Conservation (phyloP, 2,113 vertebrate species). For the Leptodactylus fuscus region DNA sequence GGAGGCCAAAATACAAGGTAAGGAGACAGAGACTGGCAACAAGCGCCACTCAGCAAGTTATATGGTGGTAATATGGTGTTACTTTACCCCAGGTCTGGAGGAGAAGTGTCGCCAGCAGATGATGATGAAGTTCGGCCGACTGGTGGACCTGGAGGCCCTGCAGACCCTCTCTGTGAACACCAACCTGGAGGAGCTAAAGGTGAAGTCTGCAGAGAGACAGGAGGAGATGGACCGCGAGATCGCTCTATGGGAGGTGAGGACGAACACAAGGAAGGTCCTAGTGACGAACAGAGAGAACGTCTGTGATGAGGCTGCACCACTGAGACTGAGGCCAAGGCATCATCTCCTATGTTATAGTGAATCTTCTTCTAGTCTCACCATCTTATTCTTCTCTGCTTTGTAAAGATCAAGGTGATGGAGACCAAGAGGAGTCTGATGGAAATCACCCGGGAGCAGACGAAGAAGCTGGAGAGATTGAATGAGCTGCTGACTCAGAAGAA, state of each 20-base stretch:
- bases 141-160: slow-evolving; percentile 86
- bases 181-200: slow-evolving; percentile 82
- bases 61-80: background rate
- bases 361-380: background rate
- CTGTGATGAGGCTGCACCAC: too few species aligned
- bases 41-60: too few species aligned
- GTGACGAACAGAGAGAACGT: too few species aligned
- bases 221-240: slow-evolving; percentile 72
- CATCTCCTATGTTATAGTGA: too few species aligned
- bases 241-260: slow-evolving; percentile 82
- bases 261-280: background rate
- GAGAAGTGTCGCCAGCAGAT: slow-evolving; percentile 79
- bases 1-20: slow-evolving; percentile 75
- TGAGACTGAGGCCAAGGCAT: too few species aligned
- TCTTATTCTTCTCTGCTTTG: background rate
- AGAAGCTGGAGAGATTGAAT: slow-evolving; percentile 74
- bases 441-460: slow-evolving; percentile 79
- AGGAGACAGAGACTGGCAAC: slow-evolving; percentile 60
- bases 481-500: slow-evolving; percentile 75
- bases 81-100: slow-evolving; percentile 75
- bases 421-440: slow-evolving; percentile 71
- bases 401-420: slow-evolving; percentile 75
- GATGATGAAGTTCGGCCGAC: slow-evolving; percentile 85
- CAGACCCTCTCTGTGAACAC: slow-evolving; percentile 81
- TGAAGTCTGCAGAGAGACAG: slow-evolving; percentile 78